Evolutionary conservation across 2,797 vertebrate genomes (phyloP).

Genomic region (Emys orbicularis): DNA sequence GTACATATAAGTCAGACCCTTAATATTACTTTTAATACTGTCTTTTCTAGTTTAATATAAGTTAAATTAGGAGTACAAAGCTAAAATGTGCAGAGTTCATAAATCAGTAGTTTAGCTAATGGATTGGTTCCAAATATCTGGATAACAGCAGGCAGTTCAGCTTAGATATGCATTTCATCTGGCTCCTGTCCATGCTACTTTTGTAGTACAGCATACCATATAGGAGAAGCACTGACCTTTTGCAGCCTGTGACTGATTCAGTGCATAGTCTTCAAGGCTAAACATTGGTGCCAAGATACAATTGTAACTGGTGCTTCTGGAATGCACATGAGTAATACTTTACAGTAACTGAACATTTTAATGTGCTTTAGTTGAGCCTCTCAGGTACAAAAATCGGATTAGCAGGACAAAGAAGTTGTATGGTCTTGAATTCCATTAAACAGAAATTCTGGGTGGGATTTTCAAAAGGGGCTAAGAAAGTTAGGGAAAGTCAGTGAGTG

Average conservation of each 20-base stretch:
- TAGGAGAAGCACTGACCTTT: background rate
- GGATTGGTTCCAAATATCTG: background rate
- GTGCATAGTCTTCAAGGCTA: background rate
- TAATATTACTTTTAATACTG: background rate
- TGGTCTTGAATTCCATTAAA: background rate
- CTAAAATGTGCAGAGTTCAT: background rate
- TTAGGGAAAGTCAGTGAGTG: background rate
- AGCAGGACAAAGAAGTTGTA: background rate
- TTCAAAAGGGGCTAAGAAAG: background rate
- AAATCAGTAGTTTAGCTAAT: background rate
- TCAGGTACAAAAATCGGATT: background rate
- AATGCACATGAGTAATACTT: background rate
- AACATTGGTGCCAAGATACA: background rate
- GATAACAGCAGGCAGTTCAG: background rate
- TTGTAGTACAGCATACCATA: background rate
- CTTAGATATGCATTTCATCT: background rate
- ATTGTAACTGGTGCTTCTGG: background rate
- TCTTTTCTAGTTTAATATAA: background rate
- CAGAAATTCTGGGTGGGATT: background rate
- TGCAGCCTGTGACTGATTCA: background rate
- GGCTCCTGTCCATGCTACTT: background rate
- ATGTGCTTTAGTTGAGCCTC: background rate
- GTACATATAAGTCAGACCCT: background rate
- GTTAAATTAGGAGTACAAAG: background rate
- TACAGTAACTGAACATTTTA: background rate